Conservation (phyloP, 2,113 vertebrate species). For the Nannospalax galili region DNA sequence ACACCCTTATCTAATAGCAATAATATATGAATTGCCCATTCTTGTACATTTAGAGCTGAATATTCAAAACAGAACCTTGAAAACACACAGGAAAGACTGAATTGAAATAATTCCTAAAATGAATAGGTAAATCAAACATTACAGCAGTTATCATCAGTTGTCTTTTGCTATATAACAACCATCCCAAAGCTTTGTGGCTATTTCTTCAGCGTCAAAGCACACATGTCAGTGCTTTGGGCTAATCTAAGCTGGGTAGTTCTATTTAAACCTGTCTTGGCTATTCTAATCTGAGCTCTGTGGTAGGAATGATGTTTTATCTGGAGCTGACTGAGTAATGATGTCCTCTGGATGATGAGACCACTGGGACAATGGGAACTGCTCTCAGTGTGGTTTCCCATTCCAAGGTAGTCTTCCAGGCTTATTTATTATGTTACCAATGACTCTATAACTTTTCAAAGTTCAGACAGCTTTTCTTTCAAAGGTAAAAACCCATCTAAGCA, state of each 20-base stretch:
- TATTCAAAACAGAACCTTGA: slow-evolving; percentile 2
- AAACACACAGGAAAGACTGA: background rate
- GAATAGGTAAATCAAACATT: background rate
- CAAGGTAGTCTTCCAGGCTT: too few species aligned
- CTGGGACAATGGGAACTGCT: background rate
- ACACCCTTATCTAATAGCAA: slow-evolving; percentile 50
- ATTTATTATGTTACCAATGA: too few species aligned
- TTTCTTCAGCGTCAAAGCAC: background rate
- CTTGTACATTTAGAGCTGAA: slow-evolving; percentile 62
- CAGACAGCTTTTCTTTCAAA: too few species aligned
- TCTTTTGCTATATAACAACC: background rate
- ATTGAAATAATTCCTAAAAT: background rate
- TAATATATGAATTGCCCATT: slow-evolving; percentile 48
- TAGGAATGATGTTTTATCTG: background rate
- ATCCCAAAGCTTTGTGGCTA: background rate
- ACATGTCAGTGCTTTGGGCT: background rate
- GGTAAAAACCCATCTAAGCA: too few species aligned
- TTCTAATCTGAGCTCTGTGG: background rate
- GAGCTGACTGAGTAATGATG: background rate
- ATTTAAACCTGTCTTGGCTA: background rate
- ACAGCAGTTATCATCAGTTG: background rate
- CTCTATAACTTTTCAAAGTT: too few species aligned
- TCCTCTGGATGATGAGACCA: background rate
- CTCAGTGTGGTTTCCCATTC: background rate
- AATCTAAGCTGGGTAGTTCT: background rate